These are phyloP conservation scores for Drosophila nr. medialis DNA, from an alignment of 2,888 invertebrate genomes.

Conservation along the genomic window DNA sequence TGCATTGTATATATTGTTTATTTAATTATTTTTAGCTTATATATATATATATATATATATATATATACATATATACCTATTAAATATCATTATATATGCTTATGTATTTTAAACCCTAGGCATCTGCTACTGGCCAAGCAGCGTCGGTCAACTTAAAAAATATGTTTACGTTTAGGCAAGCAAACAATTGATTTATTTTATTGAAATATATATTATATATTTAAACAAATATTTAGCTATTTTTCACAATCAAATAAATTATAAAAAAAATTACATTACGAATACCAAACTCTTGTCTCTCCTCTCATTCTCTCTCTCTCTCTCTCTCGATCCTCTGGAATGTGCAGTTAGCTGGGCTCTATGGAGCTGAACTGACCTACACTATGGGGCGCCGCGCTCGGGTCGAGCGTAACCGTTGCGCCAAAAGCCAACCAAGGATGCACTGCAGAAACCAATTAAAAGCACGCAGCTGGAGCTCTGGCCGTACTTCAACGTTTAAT, in stretches of 20 bases:
- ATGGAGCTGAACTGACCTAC: constrained; percentile 58
- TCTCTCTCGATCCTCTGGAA: neutral
- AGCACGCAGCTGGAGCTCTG: constrained; percentile 68
- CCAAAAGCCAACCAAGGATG: constrained; percentile 81
- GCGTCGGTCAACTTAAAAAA: constrained; percentile 69
- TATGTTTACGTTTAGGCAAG: constrained; percentile 42
- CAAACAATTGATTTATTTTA: constrained; percentile 70
- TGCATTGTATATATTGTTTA: constrained; percentile 76
- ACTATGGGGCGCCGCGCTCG: constrained; percentile 47
- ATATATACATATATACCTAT: constrained; percentile 35
- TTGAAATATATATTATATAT: constrained; percentile 54
- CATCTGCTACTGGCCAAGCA: constrained; percentile 53
- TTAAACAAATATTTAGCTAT: constrained; percentile 68
- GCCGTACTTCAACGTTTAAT: constrained; percentile 72
- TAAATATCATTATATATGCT: constrained; percentile 31
- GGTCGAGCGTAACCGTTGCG: constrained; percentile 80
- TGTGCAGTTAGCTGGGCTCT: constrained; percentile 21
- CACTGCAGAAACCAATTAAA: constrained; percentile 74
- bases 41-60: constrained; percentile 34
- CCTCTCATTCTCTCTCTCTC: neutral
- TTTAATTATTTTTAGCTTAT: constrained; percentile 66
- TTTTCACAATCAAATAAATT: constrained; percentile 80
- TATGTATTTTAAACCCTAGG: constrained; percentile 49
- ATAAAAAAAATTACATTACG: constrained; percentile 64
- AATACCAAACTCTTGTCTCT: constrained; percentile 11